phyloP scores from a whole-genome alignment of 2,888 invertebrate genomes.

The Opisthograptis luteolata region DNA sequence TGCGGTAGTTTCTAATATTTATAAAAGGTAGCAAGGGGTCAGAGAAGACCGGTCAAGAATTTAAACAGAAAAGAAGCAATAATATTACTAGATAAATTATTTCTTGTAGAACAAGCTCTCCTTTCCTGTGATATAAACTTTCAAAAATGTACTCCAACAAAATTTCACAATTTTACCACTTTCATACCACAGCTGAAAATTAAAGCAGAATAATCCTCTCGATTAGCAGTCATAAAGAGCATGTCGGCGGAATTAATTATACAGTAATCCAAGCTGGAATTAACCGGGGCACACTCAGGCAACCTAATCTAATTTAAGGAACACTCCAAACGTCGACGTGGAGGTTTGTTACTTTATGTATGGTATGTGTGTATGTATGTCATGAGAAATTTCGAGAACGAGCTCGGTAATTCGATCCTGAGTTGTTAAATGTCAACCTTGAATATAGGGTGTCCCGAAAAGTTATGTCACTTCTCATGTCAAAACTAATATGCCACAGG shows the following conservation, averaged over 20 bases:
- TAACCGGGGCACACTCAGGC: slow-evolving; percentile 40
- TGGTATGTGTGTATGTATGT: slow-evolving; percentile 9
- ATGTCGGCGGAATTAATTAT: slow-evolving; percentile 30
- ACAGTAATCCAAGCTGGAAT: slow-evolving; percentile 45
- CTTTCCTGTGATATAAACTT: no score
- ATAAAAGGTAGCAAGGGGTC: no score
- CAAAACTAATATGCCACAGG: no score
- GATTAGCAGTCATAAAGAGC: slow-evolving; percentile 31
- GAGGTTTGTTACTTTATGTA: slow-evolving; percentile 3
- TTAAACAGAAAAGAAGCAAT: no score
- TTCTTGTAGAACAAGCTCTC: no score
- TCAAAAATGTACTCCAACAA: no score
- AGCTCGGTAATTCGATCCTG: slow-evolving; percentile 23
- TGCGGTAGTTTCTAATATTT: no score
- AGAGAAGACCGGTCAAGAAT: no score
- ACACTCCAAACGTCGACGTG: slow-evolving; percentile 19
- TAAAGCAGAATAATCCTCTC: slow-evolving; percentile 22
- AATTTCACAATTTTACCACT: slow-evolving; percentile 9
- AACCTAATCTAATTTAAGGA: slow-evolving; percentile 26
- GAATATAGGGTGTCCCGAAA: slow-evolving; percentile 1
- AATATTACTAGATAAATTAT: no score
- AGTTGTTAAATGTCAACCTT: slow-evolving; percentile 21
- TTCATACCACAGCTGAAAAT: slow-evolving; percentile 14
- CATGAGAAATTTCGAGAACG: slow-evolving; percentile 15
- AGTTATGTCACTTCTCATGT: neutral